Evolutionary conservation across 37 sponge, comb jelly and placozoan species (phyloP).

Genomic region (Aphrocallistes beatrix): DNA sequence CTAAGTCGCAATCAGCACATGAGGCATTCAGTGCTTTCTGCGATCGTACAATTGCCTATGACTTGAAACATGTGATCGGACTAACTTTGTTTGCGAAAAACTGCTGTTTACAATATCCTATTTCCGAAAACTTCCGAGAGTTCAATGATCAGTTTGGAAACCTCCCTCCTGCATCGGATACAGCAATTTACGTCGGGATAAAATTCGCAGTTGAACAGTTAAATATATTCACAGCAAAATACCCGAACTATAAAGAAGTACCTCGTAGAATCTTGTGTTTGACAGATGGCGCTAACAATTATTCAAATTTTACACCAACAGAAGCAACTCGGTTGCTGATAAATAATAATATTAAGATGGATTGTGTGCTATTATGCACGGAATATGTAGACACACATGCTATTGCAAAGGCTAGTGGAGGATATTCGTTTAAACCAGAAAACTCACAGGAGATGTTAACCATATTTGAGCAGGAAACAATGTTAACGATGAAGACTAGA

Average conservation of each 20-base stretch:
- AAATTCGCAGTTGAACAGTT: not conserved
- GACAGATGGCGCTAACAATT: constrained; percentile 16
- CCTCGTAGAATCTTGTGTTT: constrained; percentile 15
- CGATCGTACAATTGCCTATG: constrained; percentile 13
- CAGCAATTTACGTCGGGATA: not conserved
- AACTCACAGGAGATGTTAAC: not conserved
- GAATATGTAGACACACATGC: not conserved
- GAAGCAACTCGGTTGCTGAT: not conserved
- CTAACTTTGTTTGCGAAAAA: not conserved
- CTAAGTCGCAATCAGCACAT: not conserved
- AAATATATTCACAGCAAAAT: not conserved
- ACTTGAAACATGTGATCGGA: constrained; percentile 11
- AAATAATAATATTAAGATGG: not conserved
- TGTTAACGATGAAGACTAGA: not conserved
- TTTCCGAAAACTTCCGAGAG: not conserved
- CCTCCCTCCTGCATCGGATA: not conserved
- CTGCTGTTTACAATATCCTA: not conserved
- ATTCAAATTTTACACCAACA: not conserved
- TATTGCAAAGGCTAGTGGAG: not conserved
- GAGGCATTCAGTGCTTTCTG: constrained; percentile 13
- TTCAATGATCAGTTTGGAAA: not conserved
- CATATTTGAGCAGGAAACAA: not conserved
- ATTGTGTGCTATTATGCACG: not conserved
- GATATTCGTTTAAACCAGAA: not conserved
- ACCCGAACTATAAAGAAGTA: not conserved